phyloP scores from a whole-genome alignment of 2,797 vertebrate genomes.

The Rhynchotus rufescens region DNA sequence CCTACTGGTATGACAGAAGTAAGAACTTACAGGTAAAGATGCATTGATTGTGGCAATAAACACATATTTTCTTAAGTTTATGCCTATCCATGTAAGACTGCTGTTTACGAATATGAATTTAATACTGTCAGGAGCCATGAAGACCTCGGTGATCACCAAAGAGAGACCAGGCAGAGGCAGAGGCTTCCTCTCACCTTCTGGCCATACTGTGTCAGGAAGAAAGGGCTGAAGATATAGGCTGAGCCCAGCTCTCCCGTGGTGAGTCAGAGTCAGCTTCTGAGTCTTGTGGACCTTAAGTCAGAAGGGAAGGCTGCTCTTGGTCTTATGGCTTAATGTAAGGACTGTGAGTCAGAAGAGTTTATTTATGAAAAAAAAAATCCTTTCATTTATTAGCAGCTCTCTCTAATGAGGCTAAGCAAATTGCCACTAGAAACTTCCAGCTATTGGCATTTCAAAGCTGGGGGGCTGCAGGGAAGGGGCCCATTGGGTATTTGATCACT shows the following conservation, averaged over 20 bases:
- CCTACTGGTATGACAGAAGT: background rate
- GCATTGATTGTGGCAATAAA: background rate
- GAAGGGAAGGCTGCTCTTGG: background rate
- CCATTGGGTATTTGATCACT: background rate
- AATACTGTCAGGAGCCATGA: background rate
- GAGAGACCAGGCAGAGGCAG: background rate
- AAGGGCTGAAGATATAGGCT: background rate
- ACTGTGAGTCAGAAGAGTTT: constrained; percentile 31
- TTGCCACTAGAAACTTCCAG: background rate
- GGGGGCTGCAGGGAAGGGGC: background rate
- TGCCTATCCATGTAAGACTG: background rate
- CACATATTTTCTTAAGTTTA: background rate
- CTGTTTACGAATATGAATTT: background rate
- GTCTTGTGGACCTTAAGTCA: background rate
- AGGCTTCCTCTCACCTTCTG: background rate
- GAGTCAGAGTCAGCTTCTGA: constrained; percentile 47
- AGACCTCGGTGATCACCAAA: background rate
- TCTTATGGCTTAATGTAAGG: constrained; percentile 16
- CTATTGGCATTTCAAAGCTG: background rate
- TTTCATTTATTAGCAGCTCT: background rate
- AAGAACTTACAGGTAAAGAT: constrained; percentile 6
- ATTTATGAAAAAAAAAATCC: background rate
- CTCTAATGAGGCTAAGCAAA: background rate
- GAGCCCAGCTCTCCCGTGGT: background rate
- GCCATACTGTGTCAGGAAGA: background rate